phyloP scores from a whole-genome alignment of 2,113 vertebrate genomes.

The Symphodus melops region DNA sequence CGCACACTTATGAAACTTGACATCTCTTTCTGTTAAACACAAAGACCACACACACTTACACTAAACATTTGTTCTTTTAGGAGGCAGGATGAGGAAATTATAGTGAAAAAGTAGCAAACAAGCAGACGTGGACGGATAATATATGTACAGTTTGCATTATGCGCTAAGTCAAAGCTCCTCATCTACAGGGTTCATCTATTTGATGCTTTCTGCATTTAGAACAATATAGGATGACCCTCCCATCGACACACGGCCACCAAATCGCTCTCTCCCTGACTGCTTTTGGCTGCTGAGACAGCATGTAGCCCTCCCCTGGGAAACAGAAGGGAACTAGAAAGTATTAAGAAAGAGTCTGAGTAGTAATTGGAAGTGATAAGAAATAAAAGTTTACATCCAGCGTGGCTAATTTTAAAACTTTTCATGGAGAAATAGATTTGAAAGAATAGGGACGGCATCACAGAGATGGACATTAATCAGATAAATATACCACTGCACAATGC shows the following conservation, averaged over 20 bases:
- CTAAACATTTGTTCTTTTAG: slow-evolving; percentile 2
- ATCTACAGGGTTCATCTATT: slow-evolving; percentile 49
- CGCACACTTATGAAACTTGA: slow-evolving; percentile 42
- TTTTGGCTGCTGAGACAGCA: slow-evolving; percentile 78
- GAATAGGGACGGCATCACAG: slow-evolving; percentile 14
- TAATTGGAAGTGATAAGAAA: slow-evolving; percentile 69
- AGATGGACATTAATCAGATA: slow-evolving; percentile 35
- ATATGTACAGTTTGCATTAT: slow-evolving; percentile 52
- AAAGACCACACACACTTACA: slow-evolving; percentile 10
- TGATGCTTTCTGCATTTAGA: slow-evolving; percentile 68
- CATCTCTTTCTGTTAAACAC: slow-evolving; percentile 50
- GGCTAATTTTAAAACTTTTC: slow-evolving; percentile 56
- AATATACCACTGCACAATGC: background rate
- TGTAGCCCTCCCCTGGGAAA: slow-evolving; percentile 56
- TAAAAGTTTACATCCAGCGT: slow-evolving; percentile 66
- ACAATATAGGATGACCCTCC: slow-evolving; percentile 77
- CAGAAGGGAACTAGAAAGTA: slow-evolving; percentile 66
- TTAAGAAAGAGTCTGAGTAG: slow-evolving; percentile 57
- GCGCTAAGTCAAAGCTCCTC: slow-evolving; percentile 61
- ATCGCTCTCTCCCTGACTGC: slow-evolving; percentile 54
- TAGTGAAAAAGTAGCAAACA: slow-evolving; percentile 55
- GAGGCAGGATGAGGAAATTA: slow-evolving; percentile 49
- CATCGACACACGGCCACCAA: slow-evolving; percentile 68
- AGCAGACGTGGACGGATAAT: slow-evolving; percentile 61
- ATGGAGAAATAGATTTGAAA: slow-evolving; percentile 56